These are phyloP conservation scores for Drosophila pachea DNA, from an alignment of 1,140 invertebrate species.

Conservation along the genomic window DNA sequence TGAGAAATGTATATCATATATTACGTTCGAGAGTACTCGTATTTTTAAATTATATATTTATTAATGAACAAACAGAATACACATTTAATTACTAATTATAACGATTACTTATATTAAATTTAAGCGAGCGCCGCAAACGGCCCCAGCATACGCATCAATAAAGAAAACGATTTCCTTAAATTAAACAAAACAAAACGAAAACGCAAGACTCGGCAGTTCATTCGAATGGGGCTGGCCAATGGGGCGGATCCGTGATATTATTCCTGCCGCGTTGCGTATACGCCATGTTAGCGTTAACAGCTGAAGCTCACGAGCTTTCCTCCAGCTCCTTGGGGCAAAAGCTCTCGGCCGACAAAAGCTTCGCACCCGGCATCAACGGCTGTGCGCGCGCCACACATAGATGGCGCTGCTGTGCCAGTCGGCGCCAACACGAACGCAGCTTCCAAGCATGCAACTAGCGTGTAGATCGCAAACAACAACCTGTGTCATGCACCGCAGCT, in stretches of 20 bases:
- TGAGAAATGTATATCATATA: conserved; percentile 36
- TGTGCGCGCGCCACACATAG: conserved; percentile 14
- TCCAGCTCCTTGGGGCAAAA: neutral
- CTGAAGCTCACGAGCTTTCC: neutral
- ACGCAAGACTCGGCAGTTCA: too few species aligned
- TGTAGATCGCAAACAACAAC: conserved; percentile 2
- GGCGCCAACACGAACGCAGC: neutral
- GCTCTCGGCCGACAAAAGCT: neutral
- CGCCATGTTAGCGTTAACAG: neutral
- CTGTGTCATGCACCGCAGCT: conserved; percentile 10
- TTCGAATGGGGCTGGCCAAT: too few species aligned
- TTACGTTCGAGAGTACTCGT: conserved; percentile 55
- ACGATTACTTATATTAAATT: conserved; percentile 64
- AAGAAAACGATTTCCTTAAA: conserved; percentile 74
- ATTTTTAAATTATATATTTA: conserved; percentile 52
- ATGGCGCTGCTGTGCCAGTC: conserved; percentile 13
- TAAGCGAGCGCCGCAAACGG: conserved; percentile 45
- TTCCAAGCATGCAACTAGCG: neutral
- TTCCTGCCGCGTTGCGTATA: neutral
- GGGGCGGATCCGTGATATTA: too few species aligned
- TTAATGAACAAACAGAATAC: conserved; percentile 31
- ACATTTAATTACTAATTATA: conserved; percentile 67
- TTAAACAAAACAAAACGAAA: too few species aligned
- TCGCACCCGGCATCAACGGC: neutral
- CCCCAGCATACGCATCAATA: conserved; percentile 58